Conservation (phyloP, 2,797 vertebrate species). For the Denticeps clupeoides region DNA sequence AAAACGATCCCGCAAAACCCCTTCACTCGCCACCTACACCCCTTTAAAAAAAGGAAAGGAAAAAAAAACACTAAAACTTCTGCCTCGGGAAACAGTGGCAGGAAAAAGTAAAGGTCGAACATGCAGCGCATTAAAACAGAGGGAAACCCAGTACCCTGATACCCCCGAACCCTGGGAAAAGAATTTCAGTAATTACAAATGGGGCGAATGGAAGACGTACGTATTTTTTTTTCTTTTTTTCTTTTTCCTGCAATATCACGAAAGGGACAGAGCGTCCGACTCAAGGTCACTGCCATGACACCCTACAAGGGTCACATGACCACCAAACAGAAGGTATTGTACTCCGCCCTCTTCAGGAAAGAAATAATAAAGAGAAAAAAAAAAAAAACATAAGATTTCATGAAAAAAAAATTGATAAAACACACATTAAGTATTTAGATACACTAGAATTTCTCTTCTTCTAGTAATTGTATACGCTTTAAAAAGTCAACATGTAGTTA, state of each 20-base stretch:
- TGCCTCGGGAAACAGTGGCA: too few species aligned
- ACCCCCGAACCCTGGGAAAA: conserved; percentile 17
- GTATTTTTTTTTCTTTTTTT: too few species aligned
- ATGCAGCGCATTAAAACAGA: conserved; percentile 34
- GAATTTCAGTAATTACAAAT: conserved; percentile 27
- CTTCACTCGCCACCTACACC: not conserved
- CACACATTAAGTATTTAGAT: conserved; percentile 51
- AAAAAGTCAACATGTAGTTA: conserved; percentile 44
- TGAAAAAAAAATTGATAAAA: conserved; percentile 25
- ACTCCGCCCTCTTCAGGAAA: conserved; percentile 27
- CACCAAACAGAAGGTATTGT: conserved; percentile 24
- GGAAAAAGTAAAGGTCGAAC: conserved; percentile 30
- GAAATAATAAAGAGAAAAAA: conserved; percentile 33
- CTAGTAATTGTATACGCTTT: conserved; percentile 29
- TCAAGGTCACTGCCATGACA: conserved; percentile 25
- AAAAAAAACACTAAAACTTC: conserved; percentile 21
- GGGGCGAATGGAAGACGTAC: conserved; percentile 52
- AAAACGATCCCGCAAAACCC: not conserved
- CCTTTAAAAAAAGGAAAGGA: conserved; percentile 26
- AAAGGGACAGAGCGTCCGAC: conserved; percentile 39
- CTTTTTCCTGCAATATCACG: conserved; percentile 37
- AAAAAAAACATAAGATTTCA: conserved; percentile 20
- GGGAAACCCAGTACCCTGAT: conserved; percentile 14
- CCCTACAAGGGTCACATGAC: not conserved
- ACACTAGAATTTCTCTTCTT: conserved; percentile 40